These are phyloP conservation scores for Drosophila planitibia DNA, from an alignment of 2,888 invertebrate genomes.

Conservation along the genomic window DNA sequence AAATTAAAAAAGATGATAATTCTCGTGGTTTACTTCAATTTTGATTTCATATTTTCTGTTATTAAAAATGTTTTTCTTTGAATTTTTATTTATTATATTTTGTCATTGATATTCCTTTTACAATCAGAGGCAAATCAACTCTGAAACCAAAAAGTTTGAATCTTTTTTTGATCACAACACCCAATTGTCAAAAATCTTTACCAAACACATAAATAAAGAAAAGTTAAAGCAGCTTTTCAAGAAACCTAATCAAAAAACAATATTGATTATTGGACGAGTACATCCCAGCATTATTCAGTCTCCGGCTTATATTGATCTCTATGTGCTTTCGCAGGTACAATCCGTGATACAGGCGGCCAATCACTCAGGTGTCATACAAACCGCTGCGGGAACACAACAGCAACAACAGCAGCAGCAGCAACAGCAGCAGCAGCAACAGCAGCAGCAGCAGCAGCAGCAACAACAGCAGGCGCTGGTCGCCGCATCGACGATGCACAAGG, in stretches of 20 bases:
- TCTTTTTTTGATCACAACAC: background rate
- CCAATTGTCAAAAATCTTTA: background rate
- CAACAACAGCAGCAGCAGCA: conserved; percentile 55
- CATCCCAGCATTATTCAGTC: background rate
- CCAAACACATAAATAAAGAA: background rate
- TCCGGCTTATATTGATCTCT: background rate
- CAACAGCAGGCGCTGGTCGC: conserved; percentile 89
- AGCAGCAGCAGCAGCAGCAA: conserved; percentile 42
- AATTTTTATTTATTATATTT: background rate
- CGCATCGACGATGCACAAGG: conserved; percentile 89
- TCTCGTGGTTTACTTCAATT: background rate
- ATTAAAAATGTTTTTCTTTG: background rate
- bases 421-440: conserved; percentile 49
- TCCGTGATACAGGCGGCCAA: conserved; percentile 98
- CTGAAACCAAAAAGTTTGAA: background rate
- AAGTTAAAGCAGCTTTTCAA: background rate
- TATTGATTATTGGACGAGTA: background rate
- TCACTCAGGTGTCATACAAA: conserved; percentile 98
- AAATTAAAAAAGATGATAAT: background rate
- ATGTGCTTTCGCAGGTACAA: conserved; percentile 89
- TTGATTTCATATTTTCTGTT: background rate
- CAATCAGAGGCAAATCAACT: background rate
- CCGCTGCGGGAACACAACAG: conserved; percentile 91
- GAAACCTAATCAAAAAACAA: background rate
- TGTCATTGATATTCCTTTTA: background rate